Base-by-base conservation (phyloP, 2,113 vertebrate species). In the Ageneiosus marmoratus region DNA sequence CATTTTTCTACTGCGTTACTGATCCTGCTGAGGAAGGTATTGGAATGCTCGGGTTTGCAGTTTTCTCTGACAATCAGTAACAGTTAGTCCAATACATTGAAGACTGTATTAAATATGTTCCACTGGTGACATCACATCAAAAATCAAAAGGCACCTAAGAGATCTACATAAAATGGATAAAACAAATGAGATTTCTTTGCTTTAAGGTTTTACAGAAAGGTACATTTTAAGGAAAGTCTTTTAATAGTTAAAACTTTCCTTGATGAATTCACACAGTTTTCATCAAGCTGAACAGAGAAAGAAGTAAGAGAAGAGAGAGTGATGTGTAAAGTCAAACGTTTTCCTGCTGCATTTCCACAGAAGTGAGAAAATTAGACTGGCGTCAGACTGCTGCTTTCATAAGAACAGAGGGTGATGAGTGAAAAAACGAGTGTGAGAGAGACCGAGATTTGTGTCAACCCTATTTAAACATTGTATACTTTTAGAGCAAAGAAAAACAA, bases 211-310 rank as follows among this genome's bases (percentile, higher is more conserved):
- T 67, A 87, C 87, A 84, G 84, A 85, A 22, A 90, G 87, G 86
- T 84, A 89, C 37, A 89, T 85, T 86, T 85, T 88, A 88, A n/a
- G n/a, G n/a, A n/a, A n/a, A 90, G 86, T 90, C 67, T 81, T 93
- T 94, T 90, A 91, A 90, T 91, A 89, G 89, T 88, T 93, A 91
- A 92, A 90, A 89, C 91, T 87, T 91, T 93, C 91, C 91, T 89
- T 91, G 90, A 89, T 92, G 92, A 90, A 92, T 94, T 93, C 89
- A 91, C 91, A 90, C 87, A 87, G 92, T 92, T 93, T 92, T 92
- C 89, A 90, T 93, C 92, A 91, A 58, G 48, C 22, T n/a, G 51
- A 41, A 62, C 2, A 62, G 32, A 72, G 67, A 82, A 65, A 41
- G 69, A 67, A 8, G 46, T 13, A 15, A 22, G 32, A 72, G 84